Evolutionary conservation across 2,797 vertebrate genomes (phyloP).

Genomic region (Knipowitschia caucasica): DNA sequence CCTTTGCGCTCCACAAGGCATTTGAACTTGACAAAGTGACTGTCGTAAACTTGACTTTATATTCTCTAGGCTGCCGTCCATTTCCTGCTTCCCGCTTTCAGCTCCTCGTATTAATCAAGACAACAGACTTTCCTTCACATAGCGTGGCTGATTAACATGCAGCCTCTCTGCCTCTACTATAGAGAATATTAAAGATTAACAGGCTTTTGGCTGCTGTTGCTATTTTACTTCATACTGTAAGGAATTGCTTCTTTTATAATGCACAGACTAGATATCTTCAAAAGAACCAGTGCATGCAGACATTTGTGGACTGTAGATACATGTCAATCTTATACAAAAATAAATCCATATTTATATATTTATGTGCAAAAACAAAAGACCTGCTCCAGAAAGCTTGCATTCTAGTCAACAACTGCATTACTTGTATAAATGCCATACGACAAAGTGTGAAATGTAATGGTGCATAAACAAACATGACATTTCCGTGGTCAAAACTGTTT

Average conservation of each 20-base stretch:
- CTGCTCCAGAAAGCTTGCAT: neutral
- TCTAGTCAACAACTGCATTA: neutral
- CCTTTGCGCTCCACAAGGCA: constrained; percentile 14
- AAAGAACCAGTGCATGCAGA: constrained; percentile 7
- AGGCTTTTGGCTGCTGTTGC: constrained; percentile 23
- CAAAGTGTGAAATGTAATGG: neutral
- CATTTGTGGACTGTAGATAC: constrained; percentile 10
- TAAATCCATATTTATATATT: neutral
- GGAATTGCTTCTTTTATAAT: constrained; percentile 13
- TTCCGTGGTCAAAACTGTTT: neutral
- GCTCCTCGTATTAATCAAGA: constrained; percentile 25
- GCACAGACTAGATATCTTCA: constrained; percentile 20
- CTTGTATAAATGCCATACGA: neutral
- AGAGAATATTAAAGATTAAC: constrained; percentile 32
- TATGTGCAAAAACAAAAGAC: neutral
- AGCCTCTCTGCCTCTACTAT: constrained; percentile 16
- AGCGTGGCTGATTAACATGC: constrained; percentile 22
- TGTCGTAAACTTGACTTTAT: constrained; percentile 34
- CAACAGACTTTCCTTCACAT: constrained; percentile 31
- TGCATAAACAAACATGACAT: neutral
- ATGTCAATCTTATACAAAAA: neutral
- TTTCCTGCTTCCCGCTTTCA: constrained; percentile 26
- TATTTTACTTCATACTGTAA: constrained; percentile 17
- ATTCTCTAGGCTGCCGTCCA: constrained; percentile 9
- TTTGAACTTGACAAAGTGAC: constrained; percentile 31